These are phyloP conservation scores for Nanorana parkeri DNA, from an alignment of 2,113 vertebrate genomes.

Conservation along the genomic window DNA sequence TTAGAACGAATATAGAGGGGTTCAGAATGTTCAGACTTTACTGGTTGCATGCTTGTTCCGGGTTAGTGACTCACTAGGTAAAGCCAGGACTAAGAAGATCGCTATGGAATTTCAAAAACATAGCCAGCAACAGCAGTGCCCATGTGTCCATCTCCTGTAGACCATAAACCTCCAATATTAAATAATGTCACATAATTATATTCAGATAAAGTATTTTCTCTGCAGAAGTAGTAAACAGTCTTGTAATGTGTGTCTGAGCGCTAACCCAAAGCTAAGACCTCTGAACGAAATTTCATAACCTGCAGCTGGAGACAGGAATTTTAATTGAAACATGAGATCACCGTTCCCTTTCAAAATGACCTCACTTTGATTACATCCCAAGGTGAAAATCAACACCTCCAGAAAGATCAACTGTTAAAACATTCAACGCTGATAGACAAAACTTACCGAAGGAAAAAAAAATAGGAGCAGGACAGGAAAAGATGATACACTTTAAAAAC, in stretches of 20 bases:
- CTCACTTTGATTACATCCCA: conserved; percentile 53
- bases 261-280: conserved; percentile 15
- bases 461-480: not conserved
- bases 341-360: conserved; percentile 39
- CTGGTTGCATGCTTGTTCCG: too few species aligned
- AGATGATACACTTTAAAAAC: not conserved
- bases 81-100: too few species aligned
- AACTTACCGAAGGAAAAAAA: not conserved
- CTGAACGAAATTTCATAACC: conserved; percentile 9
- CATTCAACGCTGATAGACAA: conserved; percentile 11
- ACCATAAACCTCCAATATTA: too few species aligned
- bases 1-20: too few species aligned
- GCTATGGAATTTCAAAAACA: too few species aligned
- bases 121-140: too few species aligned
- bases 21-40: too few species aligned
- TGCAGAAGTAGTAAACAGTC: not conserved
- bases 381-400: conserved; percentile 55
- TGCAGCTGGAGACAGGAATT: conserved; percentile 55
- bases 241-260: not conserved
- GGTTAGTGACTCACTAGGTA: too few species aligned
- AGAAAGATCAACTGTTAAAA: conserved; percentile 36
- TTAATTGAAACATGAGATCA: conserved; percentile 55
- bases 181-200: too few species aligned
- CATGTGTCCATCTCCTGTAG: too few species aligned
- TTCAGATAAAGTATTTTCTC: not conserved